phyloP scores from a whole-genome alignment of 2,888 invertebrate species.

The Petrophora chlorosata region DNA sequence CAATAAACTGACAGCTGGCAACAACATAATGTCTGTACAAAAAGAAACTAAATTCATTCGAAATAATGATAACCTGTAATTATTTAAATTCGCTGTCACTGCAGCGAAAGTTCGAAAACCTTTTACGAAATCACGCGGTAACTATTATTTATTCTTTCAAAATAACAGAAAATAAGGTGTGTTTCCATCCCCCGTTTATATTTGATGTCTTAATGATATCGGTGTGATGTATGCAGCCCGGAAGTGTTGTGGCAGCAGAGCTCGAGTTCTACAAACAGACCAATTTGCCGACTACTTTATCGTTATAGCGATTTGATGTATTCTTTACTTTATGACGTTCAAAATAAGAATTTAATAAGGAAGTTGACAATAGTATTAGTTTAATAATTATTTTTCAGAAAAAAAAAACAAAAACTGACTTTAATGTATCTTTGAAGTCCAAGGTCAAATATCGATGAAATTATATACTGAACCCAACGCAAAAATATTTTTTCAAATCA shows the following conservation, averaged over 20 bases:
- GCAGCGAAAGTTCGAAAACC: slow-evolving; percentile 41
- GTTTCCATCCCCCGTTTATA: slow-evolving; percentile 57
- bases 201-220: slow-evolving; percentile 77
- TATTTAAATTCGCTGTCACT: slow-evolving; percentile 33
- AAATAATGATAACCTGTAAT: slow-evolving; percentile 25
- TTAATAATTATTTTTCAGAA: too few relatives aligned
- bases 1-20: slow-evolving; percentile 9
- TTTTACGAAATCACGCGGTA: slow-evolving; percentile 60
- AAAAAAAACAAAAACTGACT: too few relatives aligned
- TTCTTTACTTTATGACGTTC: slow-evolving; percentile 19
- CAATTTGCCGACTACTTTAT: slow-evolving; percentile 23
- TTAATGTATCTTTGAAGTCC: too few relatives aligned
- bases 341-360: too few relatives aligned
- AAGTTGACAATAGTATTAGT: too few relatives aligned
- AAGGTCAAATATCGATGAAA: too few relatives aligned
- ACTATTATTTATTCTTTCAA: slow-evolving; percentile 63
- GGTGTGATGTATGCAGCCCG: slow-evolving; percentile 72
- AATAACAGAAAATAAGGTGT: slow-evolving; percentile 64
- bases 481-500: too few relatives aligned
- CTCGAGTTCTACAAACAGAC: slow-evolving; percentile 36
- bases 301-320: not conserved
- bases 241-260: slow-evolving; percentile 57
- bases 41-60: slow-evolving; percentile 5
- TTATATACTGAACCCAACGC: too few relatives aligned
- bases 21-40: slow-evolving; percentile 6